Evolutionary conservation across 2,888 invertebrate genomes (phyloP).

Genomic region (Tenthredo amoena): DNA sequence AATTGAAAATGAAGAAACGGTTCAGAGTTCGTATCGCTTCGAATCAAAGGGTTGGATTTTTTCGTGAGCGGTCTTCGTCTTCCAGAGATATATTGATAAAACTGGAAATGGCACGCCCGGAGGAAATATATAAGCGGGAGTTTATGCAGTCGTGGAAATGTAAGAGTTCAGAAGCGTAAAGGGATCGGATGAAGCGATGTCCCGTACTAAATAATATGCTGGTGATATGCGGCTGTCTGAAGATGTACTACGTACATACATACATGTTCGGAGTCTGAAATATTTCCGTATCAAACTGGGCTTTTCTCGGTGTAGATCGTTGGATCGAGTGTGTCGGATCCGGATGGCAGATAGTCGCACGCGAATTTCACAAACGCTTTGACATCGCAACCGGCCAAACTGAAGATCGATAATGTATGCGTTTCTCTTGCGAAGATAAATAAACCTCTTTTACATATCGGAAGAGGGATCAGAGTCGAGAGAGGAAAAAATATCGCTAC

Average conservation of each 20-base stretch:
- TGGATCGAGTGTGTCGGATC: slow-evolving; percentile 8
- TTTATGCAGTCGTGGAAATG: neutral
- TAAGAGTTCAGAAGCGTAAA: neutral
- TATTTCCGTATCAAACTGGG: slow-evolving; percentile 3
- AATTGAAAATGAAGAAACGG: neutral
- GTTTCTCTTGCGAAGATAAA: slow-evolving; percentile 61
- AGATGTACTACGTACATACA: neutral
- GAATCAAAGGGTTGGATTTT: neutral
- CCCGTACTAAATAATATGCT: neutral
- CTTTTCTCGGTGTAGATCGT: neutral
- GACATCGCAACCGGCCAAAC: slow-evolving; percentile 59
- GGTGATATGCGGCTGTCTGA: neutral
- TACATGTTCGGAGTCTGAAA: neutral
- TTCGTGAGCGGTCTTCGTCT: neutral
- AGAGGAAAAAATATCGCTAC: slow-evolving; percentile 46
- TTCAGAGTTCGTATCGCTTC: neutral
- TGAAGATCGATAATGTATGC: slow-evolving; percentile 65
- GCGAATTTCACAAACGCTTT: slow-evolving; percentile 66
- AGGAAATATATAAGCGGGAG: neutral
- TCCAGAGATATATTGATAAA: neutral
- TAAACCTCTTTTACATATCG: slow-evolving; percentile 58
- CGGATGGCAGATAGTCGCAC: slow-evolving; percentile 53
- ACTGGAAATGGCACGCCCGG: no score
- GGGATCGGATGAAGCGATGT: slow-evolving; percentile 21
- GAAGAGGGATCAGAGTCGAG: slow-evolving; percentile 51